Conservation (phyloP, 2,888 invertebrate species). For the Andrena fulva region DNA sequence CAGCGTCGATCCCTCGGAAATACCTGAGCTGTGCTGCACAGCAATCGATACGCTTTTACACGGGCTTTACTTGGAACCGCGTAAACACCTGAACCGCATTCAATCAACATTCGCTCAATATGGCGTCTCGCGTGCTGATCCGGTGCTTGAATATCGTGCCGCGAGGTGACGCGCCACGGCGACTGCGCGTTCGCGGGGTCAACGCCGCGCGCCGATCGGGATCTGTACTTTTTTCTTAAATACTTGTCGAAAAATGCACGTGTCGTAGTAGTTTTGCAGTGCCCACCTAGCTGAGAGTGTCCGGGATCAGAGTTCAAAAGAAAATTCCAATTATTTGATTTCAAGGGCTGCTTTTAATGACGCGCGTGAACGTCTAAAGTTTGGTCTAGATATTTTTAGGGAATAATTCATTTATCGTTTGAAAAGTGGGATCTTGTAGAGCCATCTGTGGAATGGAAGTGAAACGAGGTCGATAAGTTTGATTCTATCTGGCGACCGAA, state of each 20-base stretch:
- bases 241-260: background rate
- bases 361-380: background rate
- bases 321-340: background rate
- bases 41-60: conserved; percentile 61
- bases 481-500: conserved; percentile 7
- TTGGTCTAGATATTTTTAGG: background rate
- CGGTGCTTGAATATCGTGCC: conserved; percentile 24
- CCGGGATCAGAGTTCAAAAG: background rate
- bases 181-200: conserved; percentile 34
- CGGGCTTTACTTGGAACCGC: conserved; percentile 69
- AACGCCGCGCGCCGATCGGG: background rate
- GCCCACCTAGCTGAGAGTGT: fast-evolving
- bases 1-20: conserved; percentile 34
- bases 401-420: too few species aligned
- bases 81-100: conserved; percentile 79
- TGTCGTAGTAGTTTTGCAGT: background rate
- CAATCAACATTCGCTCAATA: conserved; percentile 80
- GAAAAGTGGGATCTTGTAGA: too few species aligned
- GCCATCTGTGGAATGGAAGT: too few species aligned
- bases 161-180: conserved; percentile 40
- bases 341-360: background rate
- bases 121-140: conserved; percentile 72
- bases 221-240: conserved; percentile 13
- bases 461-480: too few species aligned
- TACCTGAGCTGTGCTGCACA: conserved; percentile 15